Percentiles rank a stretch among this genome's conserved stretches.
These are phyloP conservation scores for Bugulina stolonifera DNA, from an alignment of 2,888 invertebrate genomes.

Conservation along the genomic window DNA sequence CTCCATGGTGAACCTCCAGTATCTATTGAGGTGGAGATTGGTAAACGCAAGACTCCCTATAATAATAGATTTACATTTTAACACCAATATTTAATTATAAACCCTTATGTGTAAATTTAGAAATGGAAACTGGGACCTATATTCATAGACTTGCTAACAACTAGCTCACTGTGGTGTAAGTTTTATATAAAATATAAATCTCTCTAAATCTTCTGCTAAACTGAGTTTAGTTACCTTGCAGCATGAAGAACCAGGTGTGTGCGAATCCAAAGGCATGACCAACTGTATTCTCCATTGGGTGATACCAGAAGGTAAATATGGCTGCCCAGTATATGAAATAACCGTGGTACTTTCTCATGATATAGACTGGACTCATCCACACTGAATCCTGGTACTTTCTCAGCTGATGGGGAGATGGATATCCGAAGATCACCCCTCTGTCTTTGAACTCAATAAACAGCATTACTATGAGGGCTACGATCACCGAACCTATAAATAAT, in stretches of 20 bases:
- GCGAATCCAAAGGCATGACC: slow-evolving; percentile 33
- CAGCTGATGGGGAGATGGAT: slow-evolving; percentile 30
- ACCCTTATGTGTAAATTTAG: background rate
- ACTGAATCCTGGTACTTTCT: slow-evolving; percentile 13
- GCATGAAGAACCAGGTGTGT: slow-evolving; percentile 32
- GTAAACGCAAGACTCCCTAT: slow-evolving; percentile 31
- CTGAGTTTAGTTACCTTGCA: slow-evolving; percentile 34
- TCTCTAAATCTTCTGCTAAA: background rate
- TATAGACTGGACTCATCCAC: slow-evolving; percentile 29
- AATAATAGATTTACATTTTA: too few species aligned
- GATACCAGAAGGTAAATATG: slow-evolving; percentile 35
- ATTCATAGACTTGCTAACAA: too few species aligned
- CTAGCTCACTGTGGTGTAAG: too few species aligned
- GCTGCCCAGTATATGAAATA: slow-evolving; percentile 33
- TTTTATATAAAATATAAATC: too few species aligned
- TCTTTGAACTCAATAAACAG: slow-evolving; percentile 33
- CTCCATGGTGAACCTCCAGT: slow-evolving; percentile 32
- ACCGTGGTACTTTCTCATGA: slow-evolving; percentile 33
- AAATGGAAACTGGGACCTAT: background rate
- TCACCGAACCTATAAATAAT: slow-evolving; percentile 31
- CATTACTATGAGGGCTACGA: slow-evolving; percentile 32
- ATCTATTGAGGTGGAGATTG: slow-evolving; percentile 32
- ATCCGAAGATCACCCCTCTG: slow-evolving; percentile 32
- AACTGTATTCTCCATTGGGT: slow-evolving; percentile 34
- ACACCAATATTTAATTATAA: too few species aligned